Conservation (phyloP, 2,888 invertebrate genomes). For the Hesperia comma region DNA sequence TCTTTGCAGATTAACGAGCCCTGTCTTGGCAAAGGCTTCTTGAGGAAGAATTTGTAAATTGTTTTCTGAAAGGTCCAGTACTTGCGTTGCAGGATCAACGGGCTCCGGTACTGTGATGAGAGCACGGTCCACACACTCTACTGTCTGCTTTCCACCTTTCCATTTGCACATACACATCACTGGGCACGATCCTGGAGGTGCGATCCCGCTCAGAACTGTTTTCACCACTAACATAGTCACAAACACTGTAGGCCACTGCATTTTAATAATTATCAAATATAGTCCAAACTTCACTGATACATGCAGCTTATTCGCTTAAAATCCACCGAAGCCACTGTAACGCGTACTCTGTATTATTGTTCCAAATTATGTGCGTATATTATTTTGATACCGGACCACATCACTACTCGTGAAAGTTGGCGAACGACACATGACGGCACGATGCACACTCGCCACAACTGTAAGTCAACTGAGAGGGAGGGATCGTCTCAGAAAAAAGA, state of each 20-base stretch:
- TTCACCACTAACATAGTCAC: constrained; percentile 75
- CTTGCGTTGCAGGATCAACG: constrained; percentile 95
- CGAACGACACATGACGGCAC: constrained; percentile 86
- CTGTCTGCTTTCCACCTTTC: constrained; percentile 97
- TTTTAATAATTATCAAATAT: constrained; percentile 66
- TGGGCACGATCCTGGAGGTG: constrained; percentile 87
- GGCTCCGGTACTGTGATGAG: constrained; percentile 93
- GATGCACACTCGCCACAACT: constrained; percentile 72
- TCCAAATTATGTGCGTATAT: constrained; percentile 52
- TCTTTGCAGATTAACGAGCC: constrained; percentile 93
- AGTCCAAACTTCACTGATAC: constrained; percentile 62
- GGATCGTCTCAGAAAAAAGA: constrained; percentile 72
- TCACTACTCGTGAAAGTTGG: constrained; percentile 83
- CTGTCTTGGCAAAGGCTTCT: constrained; percentile 91
- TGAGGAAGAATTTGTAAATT: constrained; percentile 92
- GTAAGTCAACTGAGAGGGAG: constrained; percentile 79
- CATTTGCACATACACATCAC: constrained; percentile 94
- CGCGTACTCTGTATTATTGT: constrained; percentile 22
- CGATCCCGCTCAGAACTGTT: constrained; percentile 71
- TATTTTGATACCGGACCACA: constrained; percentile 78
- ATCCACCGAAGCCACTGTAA: constrained; percentile 50
- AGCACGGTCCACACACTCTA: constrained; percentile 93
- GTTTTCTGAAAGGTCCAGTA: constrained; percentile 94
- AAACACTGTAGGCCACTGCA: constrained; percentile 78
- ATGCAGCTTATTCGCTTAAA: constrained; percentile 50